Conservation (phyloP, 2,888 invertebrate species). For the Drosophila peninsularis region DNA sequence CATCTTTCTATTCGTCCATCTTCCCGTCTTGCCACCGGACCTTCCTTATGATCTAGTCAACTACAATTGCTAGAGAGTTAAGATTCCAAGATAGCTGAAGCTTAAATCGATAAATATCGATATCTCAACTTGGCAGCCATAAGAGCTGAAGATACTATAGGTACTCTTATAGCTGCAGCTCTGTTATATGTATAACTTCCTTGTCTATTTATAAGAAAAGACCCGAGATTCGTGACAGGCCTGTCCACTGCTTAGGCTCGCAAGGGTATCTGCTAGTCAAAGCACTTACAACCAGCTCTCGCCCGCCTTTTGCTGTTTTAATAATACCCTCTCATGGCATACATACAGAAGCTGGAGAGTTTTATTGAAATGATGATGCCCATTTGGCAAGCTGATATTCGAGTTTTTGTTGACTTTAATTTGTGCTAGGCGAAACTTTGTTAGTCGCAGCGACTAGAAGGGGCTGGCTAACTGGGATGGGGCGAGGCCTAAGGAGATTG, state of each 20-base stretch:
- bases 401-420: constrained; percentile 21
- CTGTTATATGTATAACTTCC: no score
- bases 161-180: no score
- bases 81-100: no score
- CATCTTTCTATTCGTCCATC: background rate
- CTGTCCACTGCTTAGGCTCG: background rate
- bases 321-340: background rate
- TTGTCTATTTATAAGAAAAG: no score
- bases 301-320: no score
- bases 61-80: no score
- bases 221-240: no score
- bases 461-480: background rate
- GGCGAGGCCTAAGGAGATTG: background rate
- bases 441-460: constrained; percentile 25
- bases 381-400: constrained; percentile 8
- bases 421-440: constrained; percentile 31
- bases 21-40: no score
- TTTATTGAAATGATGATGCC: constrained; percentile 7
- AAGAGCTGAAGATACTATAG: no score
- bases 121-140: no score
- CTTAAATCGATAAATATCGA: no score
- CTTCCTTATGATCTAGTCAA: no score
- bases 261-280: background rate
- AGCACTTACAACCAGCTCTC: background rate
- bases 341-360: background rate